Evolutionary conservation across 1,140 invertebrate species (phyloP), one percentile per base, ranked within the genome.

Genomic region (Akabosia matsudoensis): DNA sequence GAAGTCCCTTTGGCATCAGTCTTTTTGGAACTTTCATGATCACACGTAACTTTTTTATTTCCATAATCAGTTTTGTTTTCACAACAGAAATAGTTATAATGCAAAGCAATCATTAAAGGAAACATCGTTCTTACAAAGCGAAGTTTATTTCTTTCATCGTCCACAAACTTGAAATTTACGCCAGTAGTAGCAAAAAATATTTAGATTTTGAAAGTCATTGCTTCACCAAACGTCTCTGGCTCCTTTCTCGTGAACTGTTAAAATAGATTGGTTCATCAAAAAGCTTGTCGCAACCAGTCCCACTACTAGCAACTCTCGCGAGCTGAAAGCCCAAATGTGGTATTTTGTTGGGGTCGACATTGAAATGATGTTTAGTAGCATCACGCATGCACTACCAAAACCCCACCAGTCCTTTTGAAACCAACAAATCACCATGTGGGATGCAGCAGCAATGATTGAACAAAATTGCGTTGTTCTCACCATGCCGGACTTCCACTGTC

Each of bases 1-100:
- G 26, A 31, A 67, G 22, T 30, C 61, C 61, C 3, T 31, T 3
- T 31, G 61, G 61, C 7, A 67, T 67, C 13, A 30, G 26, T 30
- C 22, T 67, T 4, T 67, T 67, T 31, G 61, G 61, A 7, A 30
- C 61, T 30, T 67, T 67, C n/a, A 67, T 67, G 61, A 67, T 67
- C 28, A 67, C 61, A 28, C 28, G 61, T 13, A 67, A 67, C 13
- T 67, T 67, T n/a, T 67, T 67, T n/a, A n/a, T 67, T 28, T 67
- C 61, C 2, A 67, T 67, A 4, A 31, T 67, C 28, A 22, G 61
- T 13, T 67, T 67, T 30, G 7, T 67, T 7, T 67, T 67, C n/a
- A 30, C 61, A 30, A 67, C 61, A 28, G 24, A 67, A 67, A 67
- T 67, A 14, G 61, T 67, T 30, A 4, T 67, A 13, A 4, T 67